A percentile compares a stretch with the other conserved stretches of the same genome.
These are phyloP conservation scores for Phrynocephalus forsythii DNA, from an alignment of 2,797 vertebrate species.

Conservation along the genomic window DNA sequence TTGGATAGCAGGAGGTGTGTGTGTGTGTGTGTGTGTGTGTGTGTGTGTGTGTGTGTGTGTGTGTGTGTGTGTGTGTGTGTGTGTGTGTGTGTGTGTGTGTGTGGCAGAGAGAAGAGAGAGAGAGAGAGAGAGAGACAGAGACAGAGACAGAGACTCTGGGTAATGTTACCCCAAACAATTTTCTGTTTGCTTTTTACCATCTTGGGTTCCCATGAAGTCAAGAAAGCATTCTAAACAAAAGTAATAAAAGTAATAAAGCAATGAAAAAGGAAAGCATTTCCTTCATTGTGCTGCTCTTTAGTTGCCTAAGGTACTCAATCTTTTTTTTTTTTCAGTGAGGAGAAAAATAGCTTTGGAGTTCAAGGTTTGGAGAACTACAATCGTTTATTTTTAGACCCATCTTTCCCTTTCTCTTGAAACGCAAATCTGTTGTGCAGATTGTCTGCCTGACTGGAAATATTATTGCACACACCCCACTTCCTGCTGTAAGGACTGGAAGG, in stretches of 20 bases:
- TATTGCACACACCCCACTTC: conserved; percentile 46
- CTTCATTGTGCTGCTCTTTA: conserved; percentile 6
- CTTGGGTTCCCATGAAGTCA: not conserved
- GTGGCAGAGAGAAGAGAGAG: no score
- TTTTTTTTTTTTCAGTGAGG: conserved; percentile 30
- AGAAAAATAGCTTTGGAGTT: conserved; percentile 16
- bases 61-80: not conserved
- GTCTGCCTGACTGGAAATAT: conserved; percentile 47
- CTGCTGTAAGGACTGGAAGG: conserved; percentile 49
- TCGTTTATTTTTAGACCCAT: conserved; percentile 39
- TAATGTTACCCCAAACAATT: not conserved
- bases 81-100: no score
- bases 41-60: no score
- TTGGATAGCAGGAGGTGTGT: not conserved
- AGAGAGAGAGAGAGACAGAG: no score
- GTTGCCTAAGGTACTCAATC: conserved; percentile 7
- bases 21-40: not conserved
- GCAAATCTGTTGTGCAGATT: conserved; percentile 34
- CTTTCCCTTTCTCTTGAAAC: conserved; percentile 37
- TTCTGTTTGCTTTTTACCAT: not conserved
- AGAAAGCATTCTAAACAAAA: not conserved
- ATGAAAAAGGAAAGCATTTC: not conserved
- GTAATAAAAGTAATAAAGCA: not conserved
- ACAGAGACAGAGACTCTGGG: not conserved
- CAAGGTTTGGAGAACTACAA: conserved; percentile 30